Base-by-base conservation (phyloP, 2,797 vertebrate genomes). In the Sebastes alutus region DNA sequence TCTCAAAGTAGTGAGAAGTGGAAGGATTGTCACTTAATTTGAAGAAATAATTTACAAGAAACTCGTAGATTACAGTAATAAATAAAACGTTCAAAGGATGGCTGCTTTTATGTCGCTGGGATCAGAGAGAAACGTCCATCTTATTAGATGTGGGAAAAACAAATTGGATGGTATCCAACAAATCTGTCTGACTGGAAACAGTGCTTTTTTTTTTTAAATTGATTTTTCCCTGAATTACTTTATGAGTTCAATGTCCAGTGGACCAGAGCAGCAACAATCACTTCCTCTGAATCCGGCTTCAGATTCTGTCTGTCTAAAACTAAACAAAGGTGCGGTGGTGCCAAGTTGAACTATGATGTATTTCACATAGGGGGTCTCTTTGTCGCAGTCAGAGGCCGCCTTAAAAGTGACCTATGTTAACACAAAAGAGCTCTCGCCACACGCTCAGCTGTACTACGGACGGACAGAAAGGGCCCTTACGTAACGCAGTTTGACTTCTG, bases 401-500 rank as follows among this genome's bases (percentile, higher is more conserved):
- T 87, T 81, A 81, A 87, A 91, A 90, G 71, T 80, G 74, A 82
- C 63, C 81, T 59, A 52, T 68, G 89, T 82, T 84, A 49, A 91
- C 88, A 95, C 88, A 94, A 92, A 93, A 81, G 74, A 76, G 85
- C 86, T 87, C 87, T 88, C 84, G 77, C 81, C 87, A 80, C 82
- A 78, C 3, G 70, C 84, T 82, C 89, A 80, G 86, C 80, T 88
- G 86, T 84, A 80, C 82, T 76, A 46, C 67, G 85, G 83, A 78
- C 14, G 4, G 62, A 81, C 72, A 86, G 80, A 92, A 82, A 72
- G 80, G 60, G 58, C 74, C 5, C 75, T 96, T 96, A 91, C 56
- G 67, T 92, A 95, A 95, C 81, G n/a, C 72, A 22, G 79, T 87
- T 93, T 92, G 93, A 95, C 94, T 95, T 93, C 81, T 95, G 94